Conservation (phyloP, 2,113 vertebrate species). For the Vidua chalybeata region DNA sequence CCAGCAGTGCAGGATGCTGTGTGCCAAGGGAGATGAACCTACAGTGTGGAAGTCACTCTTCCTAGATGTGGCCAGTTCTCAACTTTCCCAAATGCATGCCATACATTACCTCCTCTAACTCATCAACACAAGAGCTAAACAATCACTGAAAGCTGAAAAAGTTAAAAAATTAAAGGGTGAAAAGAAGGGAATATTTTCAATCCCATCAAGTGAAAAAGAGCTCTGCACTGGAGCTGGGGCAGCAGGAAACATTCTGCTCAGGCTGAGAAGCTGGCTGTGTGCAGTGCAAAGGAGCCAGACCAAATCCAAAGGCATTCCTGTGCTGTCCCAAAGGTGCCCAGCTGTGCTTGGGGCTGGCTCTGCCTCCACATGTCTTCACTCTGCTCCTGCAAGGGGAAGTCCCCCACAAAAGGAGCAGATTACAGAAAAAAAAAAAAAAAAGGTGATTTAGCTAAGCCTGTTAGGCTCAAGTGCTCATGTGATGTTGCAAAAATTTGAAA, state of each 20-base stretch:
- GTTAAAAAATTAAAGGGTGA: not conserved
- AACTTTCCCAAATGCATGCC: not conserved
- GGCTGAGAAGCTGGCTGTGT: not conserved
- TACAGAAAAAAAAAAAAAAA: not conserved
- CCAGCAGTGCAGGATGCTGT: not conserved
- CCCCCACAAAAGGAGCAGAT: not conserved
- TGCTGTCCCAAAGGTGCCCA: too few relatives aligned
- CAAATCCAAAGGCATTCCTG: rapidly evolving
- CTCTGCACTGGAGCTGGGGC: not conserved
- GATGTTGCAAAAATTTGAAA: not conserved
- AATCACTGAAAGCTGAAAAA: not conserved
- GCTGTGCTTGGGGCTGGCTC: not conserved
- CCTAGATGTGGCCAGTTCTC: not conserved
- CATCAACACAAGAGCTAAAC: not conserved
- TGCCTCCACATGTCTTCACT: not conserved
- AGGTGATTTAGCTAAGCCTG: not conserved
- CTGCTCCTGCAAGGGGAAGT: not conserved
- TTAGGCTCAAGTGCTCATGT: not conserved
- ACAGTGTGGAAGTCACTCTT: not conserved
- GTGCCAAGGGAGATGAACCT: not conserved
- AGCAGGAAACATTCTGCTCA: not conserved
- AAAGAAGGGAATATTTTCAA: not conserved
- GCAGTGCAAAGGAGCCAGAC: not conserved
- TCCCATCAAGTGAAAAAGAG: not conserved
- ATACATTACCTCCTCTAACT: not conserved